Base-by-base conservation (phyloP, 2,797 vertebrate genomes). In the Oceanodroma leucorhoa region DNA sequence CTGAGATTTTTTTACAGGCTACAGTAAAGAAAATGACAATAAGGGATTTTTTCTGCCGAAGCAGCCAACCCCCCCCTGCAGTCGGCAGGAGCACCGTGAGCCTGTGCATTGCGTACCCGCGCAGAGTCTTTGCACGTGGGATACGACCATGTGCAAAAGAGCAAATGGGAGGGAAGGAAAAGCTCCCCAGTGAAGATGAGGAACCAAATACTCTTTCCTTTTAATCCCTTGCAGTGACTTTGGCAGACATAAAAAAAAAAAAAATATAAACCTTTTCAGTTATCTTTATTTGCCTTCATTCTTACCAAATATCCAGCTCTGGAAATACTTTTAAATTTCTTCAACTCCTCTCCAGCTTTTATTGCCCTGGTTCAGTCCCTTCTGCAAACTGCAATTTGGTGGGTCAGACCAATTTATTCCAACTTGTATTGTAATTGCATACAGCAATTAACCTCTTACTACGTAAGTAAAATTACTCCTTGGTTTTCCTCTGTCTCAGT, bases 31-130 rank as follows among this genome's bases (percentile, higher is more conserved):
- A 77, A 87, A 77, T 19, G 4, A n/a, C 13, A 75, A 48, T 5
- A 24, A 55, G 29, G 23, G 58, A 13, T 24, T 17, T 70, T 65
- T 55, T 65, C 36, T 86, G 69, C 55, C 30, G 19, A 14, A 54
- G 36, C 29, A 80, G 50, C n/a, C 62, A 41, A 32, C 1, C 6
- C 18, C 14, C 9, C 1, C 4, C 17, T 10, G 24, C 46, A 46
- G 60, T 10, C 1, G 0, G 14, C 15, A n/a, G 1, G 4, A 38
- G 66, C 15, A 14, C 50, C 10, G n/a, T 10, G 14, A 70, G 40
- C 53, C 24, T 3, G 12, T 5, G 36, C 6, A 5, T 5, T 9
- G 30, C 0, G 1, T 8, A 16, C 36, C 30, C 40, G 55, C 4
- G 18, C 10, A 2, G 21, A 20, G 30, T 3, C 65, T 26, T 66